Evolutionary conservation across 2,113 vertebrate species (phyloP), one percentile per base, ranked within the genome.

Genomic region (Lathamus discolor): DNA sequence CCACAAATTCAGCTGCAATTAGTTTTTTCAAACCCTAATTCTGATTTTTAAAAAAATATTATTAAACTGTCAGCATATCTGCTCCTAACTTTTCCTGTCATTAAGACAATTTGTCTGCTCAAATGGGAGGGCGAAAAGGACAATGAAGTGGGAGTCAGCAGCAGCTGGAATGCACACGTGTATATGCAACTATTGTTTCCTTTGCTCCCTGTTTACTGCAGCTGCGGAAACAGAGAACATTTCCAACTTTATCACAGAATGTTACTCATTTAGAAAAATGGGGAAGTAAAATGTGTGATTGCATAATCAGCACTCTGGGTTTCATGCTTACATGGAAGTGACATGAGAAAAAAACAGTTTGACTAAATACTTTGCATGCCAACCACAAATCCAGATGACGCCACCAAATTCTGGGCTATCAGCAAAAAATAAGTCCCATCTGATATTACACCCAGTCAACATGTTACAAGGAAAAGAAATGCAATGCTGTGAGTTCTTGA

Each of bases 161-260:
- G 83, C 95, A 97, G 86, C 92, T 96, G 95, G 91, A 88, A 87
- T 29, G 61, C 94, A 96, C 33, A 77, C 93, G 93, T 88, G 70
- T 37, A 9, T 17, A 15, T 28, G 63, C 37, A 51, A 44, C 83
- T 79, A 89, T 95, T 96, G 73, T 78, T 95, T 86, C 33, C 81
- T 61, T 68, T 89, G 93, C 90, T 81, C 69, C 41, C 35, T 37
- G 79, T 59, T 51, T 7, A 12, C 59, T 59, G 90, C 89, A 95
- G 91, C 91, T 96, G 93, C 87, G 86, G 87, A 92, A 91, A 95
- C 35, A 76, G 75, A 92, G 86, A 64, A 55, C 0, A 1, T 49
- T 94, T 88, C 83, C 80, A 95, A 76, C 73, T 86, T 90, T 68
- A 93, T 83, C 68, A 31, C 76, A 10, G 61, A 68, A 59, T 41